A percentile compares a stretch with the other conserved stretches of the same genome.
phyloP scores from a whole-genome alignment of 2,888 invertebrate genomes.

The Clivina fossor region DNA sequence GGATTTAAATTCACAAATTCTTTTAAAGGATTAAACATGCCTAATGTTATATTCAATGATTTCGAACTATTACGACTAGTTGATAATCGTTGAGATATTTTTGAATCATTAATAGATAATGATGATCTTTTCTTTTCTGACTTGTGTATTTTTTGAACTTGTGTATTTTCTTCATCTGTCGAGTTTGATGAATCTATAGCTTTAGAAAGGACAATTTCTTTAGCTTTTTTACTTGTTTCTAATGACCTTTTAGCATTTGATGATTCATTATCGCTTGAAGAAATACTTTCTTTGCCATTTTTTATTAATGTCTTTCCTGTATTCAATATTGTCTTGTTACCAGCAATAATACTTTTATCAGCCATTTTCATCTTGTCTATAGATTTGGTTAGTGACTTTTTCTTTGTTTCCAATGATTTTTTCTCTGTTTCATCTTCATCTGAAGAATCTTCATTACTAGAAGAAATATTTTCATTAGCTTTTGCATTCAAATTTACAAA shows the following conservation, averaged over 20 bases:
- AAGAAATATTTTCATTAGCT: neutral
- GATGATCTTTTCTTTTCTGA: too few species aligned
- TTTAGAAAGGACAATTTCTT: too few species aligned
- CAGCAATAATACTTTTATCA: neutral
- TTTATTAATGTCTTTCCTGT: neutral
- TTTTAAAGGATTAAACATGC: neutral
- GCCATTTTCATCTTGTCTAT: neutral
- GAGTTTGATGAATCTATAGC: too few species aligned
- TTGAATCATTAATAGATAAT: too few species aligned
- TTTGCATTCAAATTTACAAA: neutral
- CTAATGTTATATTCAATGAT: too few species aligned
- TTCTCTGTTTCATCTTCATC: neutral
- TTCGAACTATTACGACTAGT: too few species aligned
- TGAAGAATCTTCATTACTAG: neutral
- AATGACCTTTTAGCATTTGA: neutral
- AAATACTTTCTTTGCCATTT: neutral
- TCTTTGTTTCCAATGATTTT: neutral
- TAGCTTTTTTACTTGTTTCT: conserved; percentile 1
- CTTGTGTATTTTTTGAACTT: too few species aligned
- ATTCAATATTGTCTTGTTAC: neutral
- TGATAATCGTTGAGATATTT: too few species aligned
- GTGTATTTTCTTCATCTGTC: too few species aligned
- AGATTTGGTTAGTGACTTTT: conserved; percentile 1
- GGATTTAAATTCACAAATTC: conserved; percentile 3
- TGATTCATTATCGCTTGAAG: neutral